These are phyloP conservation scores for Drosophila nr. fundita DNA, from an alignment of 2,888 invertebrate genomes.

Conservation along the genomic window DNA sequence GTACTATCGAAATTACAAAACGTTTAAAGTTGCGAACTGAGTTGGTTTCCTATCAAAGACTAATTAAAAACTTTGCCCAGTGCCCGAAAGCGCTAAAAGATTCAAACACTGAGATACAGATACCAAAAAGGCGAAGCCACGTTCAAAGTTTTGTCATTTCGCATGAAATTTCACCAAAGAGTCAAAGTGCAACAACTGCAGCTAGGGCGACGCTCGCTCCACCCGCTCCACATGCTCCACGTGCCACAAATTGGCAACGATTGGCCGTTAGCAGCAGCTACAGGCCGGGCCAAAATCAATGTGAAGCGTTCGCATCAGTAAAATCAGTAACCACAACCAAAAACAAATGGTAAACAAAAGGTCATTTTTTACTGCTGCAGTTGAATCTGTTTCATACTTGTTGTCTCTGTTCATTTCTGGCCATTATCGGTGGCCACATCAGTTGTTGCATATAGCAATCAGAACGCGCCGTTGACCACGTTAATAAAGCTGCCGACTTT, in stretches of 20 bases:
- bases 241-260: slow-evolving; percentile 5
- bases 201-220: slow-evolving; percentile 1
- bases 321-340: slow-evolving; percentile 1
- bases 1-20: slow-evolving; percentile 52
- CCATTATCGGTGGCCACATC: slow-evolving; percentile 12
- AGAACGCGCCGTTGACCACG: slow-evolving; percentile 55
- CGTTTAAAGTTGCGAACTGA: slow-evolving; percentile 64
- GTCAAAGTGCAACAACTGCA: slow-evolving; percentile 56
- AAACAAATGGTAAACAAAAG: slow-evolving; percentile 1
- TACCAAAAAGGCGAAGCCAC: slow-evolving; percentile 8
- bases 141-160: slow-evolving; percentile 76
- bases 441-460: slow-evolving; percentile 56
- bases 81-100: slow-evolving; percentile 68
- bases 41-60: slow-evolving; percentile 79
- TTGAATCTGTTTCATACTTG: neutral
- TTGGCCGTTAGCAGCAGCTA: neutral
- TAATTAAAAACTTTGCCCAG: slow-evolving; percentile 77
- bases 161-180: slow-evolving; percentile 67
- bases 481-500: slow-evolving; percentile 46
- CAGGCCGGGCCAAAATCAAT: slow-evolving; percentile 3
- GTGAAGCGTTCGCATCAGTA: slow-evolving; percentile 1
- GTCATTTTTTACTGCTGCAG: slow-evolving; percentile 16
- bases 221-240: slow-evolving; percentile 29
- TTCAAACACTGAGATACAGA: slow-evolving; percentile 34
- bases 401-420: neutral